These are phyloP conservation scores for Rhabdophis nuchalis DNA, from an alignment of 2,797 vertebrate species.

Conservation along the genomic window DNA sequence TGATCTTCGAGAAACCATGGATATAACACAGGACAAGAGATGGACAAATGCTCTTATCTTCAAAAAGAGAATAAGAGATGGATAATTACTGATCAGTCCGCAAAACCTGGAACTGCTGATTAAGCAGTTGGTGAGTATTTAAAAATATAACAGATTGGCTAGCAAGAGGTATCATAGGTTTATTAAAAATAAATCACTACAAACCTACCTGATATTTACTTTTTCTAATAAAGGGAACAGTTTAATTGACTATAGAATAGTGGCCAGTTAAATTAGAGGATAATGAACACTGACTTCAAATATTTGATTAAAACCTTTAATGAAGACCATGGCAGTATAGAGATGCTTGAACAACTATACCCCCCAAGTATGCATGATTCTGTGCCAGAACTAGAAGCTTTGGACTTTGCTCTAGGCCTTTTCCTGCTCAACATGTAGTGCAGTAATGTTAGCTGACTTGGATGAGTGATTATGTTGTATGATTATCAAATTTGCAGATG, in stretches of 20 bases:
- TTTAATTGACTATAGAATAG: not conserved
- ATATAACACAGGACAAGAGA: not conserved
- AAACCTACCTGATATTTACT: not conserved
- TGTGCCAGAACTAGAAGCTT: not conserved
- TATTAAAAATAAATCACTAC: not conserved
- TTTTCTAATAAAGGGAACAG: not conserved
- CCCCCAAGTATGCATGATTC: not conserved
- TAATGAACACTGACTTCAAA: not conserved
- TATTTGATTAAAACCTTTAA: not conserved
- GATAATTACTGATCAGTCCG: not conserved
- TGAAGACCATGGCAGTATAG: not conserved
- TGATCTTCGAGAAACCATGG: not conserved
- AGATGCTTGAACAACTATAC: not conserved
- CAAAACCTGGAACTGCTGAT: not conserved
- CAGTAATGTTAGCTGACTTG: not conserved
- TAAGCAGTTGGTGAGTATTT: not conserved
- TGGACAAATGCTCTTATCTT: not conserved
- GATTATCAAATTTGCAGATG: not conserved
- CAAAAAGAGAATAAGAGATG: not conserved
- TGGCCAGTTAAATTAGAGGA: not conserved
- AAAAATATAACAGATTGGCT: not conserved
- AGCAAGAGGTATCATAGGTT: not conserved
- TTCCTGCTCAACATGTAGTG: not conserved
- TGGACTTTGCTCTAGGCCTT: not conserved
- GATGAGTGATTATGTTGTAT: not conserved